Base-by-base conservation (phyloP, 2,888 invertebrate species). In the Eristalinus sepulchralis region DNA sequence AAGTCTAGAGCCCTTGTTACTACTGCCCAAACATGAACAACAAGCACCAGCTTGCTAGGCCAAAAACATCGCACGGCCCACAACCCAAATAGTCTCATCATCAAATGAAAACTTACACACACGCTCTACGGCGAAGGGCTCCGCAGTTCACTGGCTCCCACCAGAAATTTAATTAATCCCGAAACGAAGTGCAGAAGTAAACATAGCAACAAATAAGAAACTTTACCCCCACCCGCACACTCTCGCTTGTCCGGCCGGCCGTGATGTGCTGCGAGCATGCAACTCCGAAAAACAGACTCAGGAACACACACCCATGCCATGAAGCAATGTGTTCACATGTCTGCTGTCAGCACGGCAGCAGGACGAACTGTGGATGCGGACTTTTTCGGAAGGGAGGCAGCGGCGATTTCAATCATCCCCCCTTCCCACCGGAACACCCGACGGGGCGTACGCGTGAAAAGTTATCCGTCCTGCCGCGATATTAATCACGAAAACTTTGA, bases 131-230 rank as follows among this genome's bases (percentile, higher is more conserved):
- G 17, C 13, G 39, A 4, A 39, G 39, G n/a, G 17, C 39, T 39
- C 27, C 34, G 13, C n/a, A 8, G 17, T n/a, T 17, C 39, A 27
- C 17, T 11, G 33, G 22, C 24, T 57, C 13, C n/a, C 1, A n/a
- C n/a, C 4, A n/a, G n/a, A 72, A 62, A 47, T 72, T 72, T 72
- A 72, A 72, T 72, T 72, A 62, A 72, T 72, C 33, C 71, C 71
- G 0, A 33, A 60, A 62, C 39, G 31, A n/a, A 47, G 24, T 20
- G 13, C n/a, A 20, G 20, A 60, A 10, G 47, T 11, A 31, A 71
- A 71, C 60, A 60, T 1, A 36, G 60, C 47, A 62, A 47, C 60
- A 71, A 71, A 47, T 62, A 47, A 47, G 60, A 47, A 71, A 47
- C 20, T 31, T 72, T 60, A 9, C 5, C 8, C 71, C n/a, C 24